Percentiles rank a stretch among this genome's conserved stretches.
These are phyloP conservation scores for Tadarida brasiliensis DNA, from an alignment of 2,797 vertebrate species.

Conservation along the genomic window DNA sequence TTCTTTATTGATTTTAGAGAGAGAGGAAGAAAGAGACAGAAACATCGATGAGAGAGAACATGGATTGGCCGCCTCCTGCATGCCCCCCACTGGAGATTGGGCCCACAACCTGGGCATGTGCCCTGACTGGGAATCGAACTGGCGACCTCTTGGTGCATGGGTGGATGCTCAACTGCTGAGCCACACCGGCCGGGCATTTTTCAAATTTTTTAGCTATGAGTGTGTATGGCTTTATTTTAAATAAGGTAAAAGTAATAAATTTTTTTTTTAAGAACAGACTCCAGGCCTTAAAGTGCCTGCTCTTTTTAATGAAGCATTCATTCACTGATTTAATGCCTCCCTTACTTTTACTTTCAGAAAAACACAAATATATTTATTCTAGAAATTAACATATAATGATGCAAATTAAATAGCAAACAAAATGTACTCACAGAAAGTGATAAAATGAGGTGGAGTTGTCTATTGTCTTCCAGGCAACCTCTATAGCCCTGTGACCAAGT, in stretches of 20 bases:
- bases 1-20: too few relatives aligned
- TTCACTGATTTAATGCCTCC: slow-evolving; percentile 65
- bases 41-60: too few relatives aligned
- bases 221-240: slow-evolving; percentile 41
- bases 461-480: neutral
- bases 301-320: slow-evolving; percentile 39
- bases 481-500: neutral
- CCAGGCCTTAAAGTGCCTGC: slow-evolving; percentile 12
- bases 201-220: neutral
- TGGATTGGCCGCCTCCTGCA: too few relatives aligned
- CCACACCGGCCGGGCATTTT: too few relatives aligned
- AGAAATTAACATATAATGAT: slow-evolving; percentile 61
- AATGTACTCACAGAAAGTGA: slow-evolving; percentile 15
- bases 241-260: slow-evolving; percentile 58
- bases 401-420: slow-evolving; percentile 63
- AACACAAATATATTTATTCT: slow-evolving; percentile 61
- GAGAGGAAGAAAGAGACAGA: too few relatives aligned
- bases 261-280: neutral
- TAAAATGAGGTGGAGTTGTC: neutral
- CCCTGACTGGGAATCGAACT: too few relatives aligned
- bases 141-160: too few relatives aligned
- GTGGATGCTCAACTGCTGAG: too few relatives aligned
- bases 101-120: too few relatives aligned
- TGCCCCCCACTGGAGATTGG: too few relatives aligned
- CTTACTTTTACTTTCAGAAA: slow-evolving; percentile 70